Conservation (phyloP, 2,888 invertebrate genomes). For the Sphaerophoria rueppellii region DNA sequence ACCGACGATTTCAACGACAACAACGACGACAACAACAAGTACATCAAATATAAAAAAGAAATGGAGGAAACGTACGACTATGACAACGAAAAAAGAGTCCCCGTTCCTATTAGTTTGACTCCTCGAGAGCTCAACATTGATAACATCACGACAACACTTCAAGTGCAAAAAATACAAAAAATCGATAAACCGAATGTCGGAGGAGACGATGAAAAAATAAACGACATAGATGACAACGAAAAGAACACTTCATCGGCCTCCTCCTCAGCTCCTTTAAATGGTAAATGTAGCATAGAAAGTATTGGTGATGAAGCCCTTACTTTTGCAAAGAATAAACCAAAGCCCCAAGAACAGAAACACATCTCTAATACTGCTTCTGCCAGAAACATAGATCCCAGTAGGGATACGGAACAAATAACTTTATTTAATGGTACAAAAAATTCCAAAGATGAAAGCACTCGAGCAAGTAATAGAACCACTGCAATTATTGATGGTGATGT, state of each 20-base stretch:
- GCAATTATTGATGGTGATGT: constrained; percentile 67
- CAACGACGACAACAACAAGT: constrained; percentile 55
- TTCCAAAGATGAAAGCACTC: constrained; percentile 68
- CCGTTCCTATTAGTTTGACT: constrained; percentile 53
- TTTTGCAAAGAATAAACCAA: constrained; percentile 54
- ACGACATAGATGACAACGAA: constrained; percentile 66
- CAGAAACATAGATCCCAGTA: constrained; percentile 63
- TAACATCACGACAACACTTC: constrained; percentile 72
- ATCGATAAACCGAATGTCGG: constrained; percentile 67
- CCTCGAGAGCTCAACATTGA: constrained; percentile 61
- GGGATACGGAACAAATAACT: constrained; percentile 73
- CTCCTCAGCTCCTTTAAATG: constrained; percentile 63
- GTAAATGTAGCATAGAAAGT: constrained; percentile 68
- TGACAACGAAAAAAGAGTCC: constrained; percentile 32
- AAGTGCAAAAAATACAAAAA: constrained; percentile 66
- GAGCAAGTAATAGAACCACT: constrained; percentile 70
- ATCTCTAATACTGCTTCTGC: constrained; percentile 62
- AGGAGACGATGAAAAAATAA: constrained; percentile 70
- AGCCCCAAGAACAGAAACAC: constrained; percentile 46
- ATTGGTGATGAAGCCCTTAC: constrained; percentile 68
- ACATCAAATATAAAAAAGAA: constrained; percentile 69
- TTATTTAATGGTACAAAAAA: constrained; percentile 73
- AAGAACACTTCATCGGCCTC: constrained; percentile 70
- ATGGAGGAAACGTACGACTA: constrained; percentile 58
- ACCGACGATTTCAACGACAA: constrained; percentile 36